A percentile compares a stretch with the other conserved stretches of the same genome.
Conservation (phyloP, 2,888 invertebrate genomes). For the Celastrina argiolus region DNA sequence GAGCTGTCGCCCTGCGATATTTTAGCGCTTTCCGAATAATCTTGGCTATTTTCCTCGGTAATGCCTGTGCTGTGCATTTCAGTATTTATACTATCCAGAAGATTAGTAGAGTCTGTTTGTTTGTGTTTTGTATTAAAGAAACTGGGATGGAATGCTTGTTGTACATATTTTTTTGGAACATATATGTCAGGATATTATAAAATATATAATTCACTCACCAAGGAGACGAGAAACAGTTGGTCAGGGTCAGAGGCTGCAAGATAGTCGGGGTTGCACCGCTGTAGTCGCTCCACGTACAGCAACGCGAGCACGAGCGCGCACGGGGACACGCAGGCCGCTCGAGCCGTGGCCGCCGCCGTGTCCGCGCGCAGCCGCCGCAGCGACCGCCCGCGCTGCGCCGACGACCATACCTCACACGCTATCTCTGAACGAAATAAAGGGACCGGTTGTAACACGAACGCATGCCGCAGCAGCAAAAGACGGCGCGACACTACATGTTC, state of each 20-base stretch:
- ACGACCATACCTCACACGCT: constrained; percentile 90
- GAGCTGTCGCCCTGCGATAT: background rate
- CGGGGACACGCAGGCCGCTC: constrained; percentile 91
- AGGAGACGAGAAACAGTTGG: constrained; percentile 95
- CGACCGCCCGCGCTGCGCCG: constrained; percentile 85
- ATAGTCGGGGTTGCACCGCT: constrained; percentile 88
- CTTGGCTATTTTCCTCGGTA: background rate
- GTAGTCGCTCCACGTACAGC: constrained; percentile 94
- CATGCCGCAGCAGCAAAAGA: too few species aligned
- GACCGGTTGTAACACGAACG: too few species aligned
- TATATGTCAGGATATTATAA: too few species aligned
- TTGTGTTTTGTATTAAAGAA: background rate
- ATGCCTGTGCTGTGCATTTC: background rate
- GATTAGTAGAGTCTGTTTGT: background rate
- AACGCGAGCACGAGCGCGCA: constrained; percentile 95
- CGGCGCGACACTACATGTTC: too few species aligned
- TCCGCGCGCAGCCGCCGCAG: constrained; percentile 86
- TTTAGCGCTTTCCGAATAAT: too few species aligned
- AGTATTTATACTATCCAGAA: background rate
- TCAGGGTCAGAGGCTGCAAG: constrained; percentile 90
- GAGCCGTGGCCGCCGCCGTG: constrained; percentile 85
- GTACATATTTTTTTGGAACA: too few species aligned
- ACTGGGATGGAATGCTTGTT: background rate
- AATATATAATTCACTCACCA: constrained; percentile 85
- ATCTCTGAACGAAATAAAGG: too few species aligned